These are phyloP conservation scores for Eurytoma adleriae DNA, from an alignment of 2,888 invertebrate species.

Conservation along the genomic window DNA sequence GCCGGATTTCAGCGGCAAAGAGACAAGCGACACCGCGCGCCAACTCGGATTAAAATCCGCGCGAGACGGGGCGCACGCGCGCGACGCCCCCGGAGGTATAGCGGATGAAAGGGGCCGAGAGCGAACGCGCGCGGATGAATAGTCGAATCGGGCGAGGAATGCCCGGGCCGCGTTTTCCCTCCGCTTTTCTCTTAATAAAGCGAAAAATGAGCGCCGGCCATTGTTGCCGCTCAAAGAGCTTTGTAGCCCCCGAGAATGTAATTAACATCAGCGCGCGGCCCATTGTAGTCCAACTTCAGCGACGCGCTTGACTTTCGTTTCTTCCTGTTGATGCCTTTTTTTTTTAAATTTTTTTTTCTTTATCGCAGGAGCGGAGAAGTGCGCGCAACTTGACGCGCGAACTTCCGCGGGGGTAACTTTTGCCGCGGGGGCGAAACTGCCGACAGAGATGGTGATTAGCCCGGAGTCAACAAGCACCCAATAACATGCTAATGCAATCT, in stretches of 20 bases:
- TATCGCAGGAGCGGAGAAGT: no score
- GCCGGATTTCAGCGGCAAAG: constrained; percentile 66
- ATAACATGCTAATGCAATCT: constrained; percentile 73
- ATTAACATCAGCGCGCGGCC: constrained; percentile 44
- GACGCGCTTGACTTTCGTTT: no score
- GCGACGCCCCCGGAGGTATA: constrained; percentile 10
- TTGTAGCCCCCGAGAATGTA: constrained; percentile 51
- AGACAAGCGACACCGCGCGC: constrained; percentile 66
- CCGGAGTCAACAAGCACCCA: constrained; percentile 71
- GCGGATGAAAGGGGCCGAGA: constrained; percentile 13
- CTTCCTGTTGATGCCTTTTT: no score
- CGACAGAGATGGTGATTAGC: constrained; percentile 67
- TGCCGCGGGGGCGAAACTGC: neutral
- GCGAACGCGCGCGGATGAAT: constrained; percentile 34
- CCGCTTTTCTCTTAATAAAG: neutral
- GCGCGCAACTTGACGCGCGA: constrained; percentile 1
- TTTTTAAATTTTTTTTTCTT: no score
- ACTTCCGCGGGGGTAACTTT: constrained; percentile 34
- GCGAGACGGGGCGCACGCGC: constrained; percentile 37
- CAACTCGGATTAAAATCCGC: constrained; percentile 63
- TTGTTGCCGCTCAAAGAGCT: constrained; percentile 15
- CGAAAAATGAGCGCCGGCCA: constrained; percentile 17
- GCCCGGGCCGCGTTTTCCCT: neutral
- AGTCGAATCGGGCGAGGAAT: constrained; percentile 36
- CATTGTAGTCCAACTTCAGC: constrained; percentile 29